phyloP scores from a whole-genome alignment of 2,888 invertebrate species.

The Drosophila putrida region DNA sequence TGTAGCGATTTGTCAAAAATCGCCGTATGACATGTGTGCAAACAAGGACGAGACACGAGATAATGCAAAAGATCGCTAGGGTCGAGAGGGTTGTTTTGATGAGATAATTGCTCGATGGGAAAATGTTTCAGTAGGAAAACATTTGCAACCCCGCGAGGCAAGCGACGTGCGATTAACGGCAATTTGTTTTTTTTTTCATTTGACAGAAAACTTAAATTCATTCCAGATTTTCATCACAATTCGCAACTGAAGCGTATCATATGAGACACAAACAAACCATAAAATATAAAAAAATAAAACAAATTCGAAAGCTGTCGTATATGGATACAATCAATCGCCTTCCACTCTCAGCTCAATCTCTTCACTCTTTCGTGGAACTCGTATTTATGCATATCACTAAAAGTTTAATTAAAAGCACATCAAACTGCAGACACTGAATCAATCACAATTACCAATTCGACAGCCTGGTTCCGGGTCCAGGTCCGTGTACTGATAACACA shows the following conservation, averaged over 20 bases:
- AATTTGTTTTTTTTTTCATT: slow-evolving; percentile 79
- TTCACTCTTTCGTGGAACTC: background rate
- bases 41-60: slow-evolving; percentile 59
- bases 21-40: slow-evolving; percentile 76
- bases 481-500: background rate
- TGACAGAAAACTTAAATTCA: slow-evolving; percentile 59
- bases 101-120: slow-evolving; percentile 1
- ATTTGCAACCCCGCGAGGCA: slow-evolving; percentile 47
- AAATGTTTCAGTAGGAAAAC: slow-evolving; percentile 52
- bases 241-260: slow-evolving; percentile 44
- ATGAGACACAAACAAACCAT: slow-evolving; percentile 12
- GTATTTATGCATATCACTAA: slow-evolving; percentile 71
- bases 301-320: slow-evolving; percentile 11
- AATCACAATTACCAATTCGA: slow-evolving; percentile 70
- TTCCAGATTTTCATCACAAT: slow-evolving; percentile 52
- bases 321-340: slow-evolving; percentile 37
- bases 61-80: slow-evolving; percentile 45
- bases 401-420: slow-evolving; percentile 80
- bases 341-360: background rate
- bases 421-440: slow-evolving; percentile 67
- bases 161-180: slow-evolving; percentile 52
- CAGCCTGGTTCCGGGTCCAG: slow-evolving; percentile 1
- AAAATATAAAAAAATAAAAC: background rate
- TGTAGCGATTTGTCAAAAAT: slow-evolving; percentile 76
- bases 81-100: slow-evolving; percentile 5